These are phyloP conservation scores for Urocyon cinereoargenteus DNA, from an alignment of 2,797 vertebrate species.

Conservation along the genomic window DNA sequence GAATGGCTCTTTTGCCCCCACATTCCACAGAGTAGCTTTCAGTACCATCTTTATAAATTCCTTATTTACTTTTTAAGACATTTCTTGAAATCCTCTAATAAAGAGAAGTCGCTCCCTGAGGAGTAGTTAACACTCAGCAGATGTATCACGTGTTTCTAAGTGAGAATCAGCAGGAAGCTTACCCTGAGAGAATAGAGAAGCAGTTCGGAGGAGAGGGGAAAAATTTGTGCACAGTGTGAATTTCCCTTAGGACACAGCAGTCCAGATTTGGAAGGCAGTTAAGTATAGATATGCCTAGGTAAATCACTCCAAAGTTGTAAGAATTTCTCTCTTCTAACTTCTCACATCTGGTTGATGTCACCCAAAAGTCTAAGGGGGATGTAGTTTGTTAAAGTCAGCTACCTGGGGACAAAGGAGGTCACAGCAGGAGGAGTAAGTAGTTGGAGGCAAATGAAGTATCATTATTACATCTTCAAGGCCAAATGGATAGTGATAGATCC, in stretches of 20 bases:
- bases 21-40: neutral
- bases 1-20: neutral
- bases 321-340: neutral
- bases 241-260: neutral
- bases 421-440: neutral
- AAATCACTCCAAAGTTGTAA: neutral
- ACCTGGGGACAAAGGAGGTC: neutral
- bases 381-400: neutral
- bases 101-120: neutral
- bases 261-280: neutral
- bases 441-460: neutral
- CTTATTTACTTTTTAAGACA: conserved; percentile 28
- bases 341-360: neutral
- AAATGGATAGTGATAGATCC: neutral
- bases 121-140: neutral
- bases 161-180: neutral
- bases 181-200: neutral
- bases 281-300: neutral
- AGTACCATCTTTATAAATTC: conserved; percentile 12
- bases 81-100: conserved; percentile 33
- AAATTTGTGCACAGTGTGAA: neutral
- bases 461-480: neutral
- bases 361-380: neutral
- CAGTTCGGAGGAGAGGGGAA: neutral
- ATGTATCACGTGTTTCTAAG: conserved; percentile 12